A percentile compares a stretch with the other conserved stretches of the same genome.
phyloP scores from a whole-genome alignment of 2,888 invertebrate species.

The Drepanosiphum platanoidis region DNA sequence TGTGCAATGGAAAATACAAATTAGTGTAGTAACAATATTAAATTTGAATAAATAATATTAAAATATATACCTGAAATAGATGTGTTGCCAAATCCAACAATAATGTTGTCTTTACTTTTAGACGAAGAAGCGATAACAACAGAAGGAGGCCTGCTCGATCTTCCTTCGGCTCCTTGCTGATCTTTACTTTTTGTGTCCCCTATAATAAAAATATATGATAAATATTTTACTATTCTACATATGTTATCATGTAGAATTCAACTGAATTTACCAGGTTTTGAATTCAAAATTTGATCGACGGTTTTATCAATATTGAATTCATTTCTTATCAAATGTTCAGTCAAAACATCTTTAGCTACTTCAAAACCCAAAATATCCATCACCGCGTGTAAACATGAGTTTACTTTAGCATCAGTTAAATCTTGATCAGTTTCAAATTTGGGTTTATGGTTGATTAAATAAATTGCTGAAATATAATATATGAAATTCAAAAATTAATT shows the following conservation, averaged over 20 bases:
- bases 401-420: slow-evolving; percentile 77
- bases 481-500: too few relatives aligned
- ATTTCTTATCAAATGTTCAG: slow-evolving; percentile 77
- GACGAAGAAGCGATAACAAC: slow-evolving; percentile 54
- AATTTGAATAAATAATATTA: slow-evolving; percentile 11
- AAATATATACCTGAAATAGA: slow-evolving; percentile 43
- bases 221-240: too few relatives aligned
- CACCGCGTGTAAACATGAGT: slow-evolving; percentile 86
- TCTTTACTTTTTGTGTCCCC: slow-evolving; percentile 34
- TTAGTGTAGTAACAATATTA: background rate
- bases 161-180: slow-evolving; percentile 6
- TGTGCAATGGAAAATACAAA: background rate
- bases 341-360: slow-evolving; percentile 77
- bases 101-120: slow-evolving; percentile 55
- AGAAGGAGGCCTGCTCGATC: slow-evolving; percentile 36
- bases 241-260: background rate
- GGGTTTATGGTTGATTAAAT: slow-evolving; percentile 67
- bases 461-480: slow-evolving; percentile 40
- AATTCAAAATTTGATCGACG: slow-evolving; percentile 76
- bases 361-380: slow-evolving; percentile 82
- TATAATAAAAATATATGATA: slow-evolving; percentile 10
- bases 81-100: slow-evolving; percentile 56
- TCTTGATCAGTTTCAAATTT: slow-evolving; percentile 69
- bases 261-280: slow-evolving; percentile 49
- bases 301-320: slow-evolving; percentile 79